Conservation (phyloP, 2,797 vertebrate genomes). For the Melanotaenia parkinsoni region DNA sequence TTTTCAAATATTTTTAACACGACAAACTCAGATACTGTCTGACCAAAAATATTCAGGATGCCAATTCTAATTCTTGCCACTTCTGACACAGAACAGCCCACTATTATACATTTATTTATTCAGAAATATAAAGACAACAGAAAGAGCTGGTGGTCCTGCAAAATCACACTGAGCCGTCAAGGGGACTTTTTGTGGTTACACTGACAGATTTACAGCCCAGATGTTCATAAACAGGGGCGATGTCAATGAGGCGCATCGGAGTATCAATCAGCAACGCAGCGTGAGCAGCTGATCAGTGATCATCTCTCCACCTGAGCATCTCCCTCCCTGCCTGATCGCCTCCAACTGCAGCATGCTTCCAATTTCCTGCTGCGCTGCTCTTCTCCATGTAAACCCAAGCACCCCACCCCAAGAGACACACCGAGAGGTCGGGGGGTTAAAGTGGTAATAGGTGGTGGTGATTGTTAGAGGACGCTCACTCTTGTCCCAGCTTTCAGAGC, state of each 20-base stretch:
- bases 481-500: constrained; percentile 64
- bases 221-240: constrained; percentile 64
- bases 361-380: constrained; percentile 65
- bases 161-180: constrained; percentile 53
- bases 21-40: constrained; percentile 2
- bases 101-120: constrained; percentile 55
- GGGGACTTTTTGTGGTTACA: constrained; percentile 66
- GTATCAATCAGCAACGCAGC: constrained; percentile 37
- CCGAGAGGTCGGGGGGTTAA: constrained; percentile 80
- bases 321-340: constrained; percentile 2
- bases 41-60: constrained; percentile 19
- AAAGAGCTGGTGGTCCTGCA: constrained; percentile 63
- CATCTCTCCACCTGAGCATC: constrained; percentile 60
- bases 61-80: constrained; percentile 20
- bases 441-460: constrained; percentile 82
- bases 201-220: constrained; percentile 71
- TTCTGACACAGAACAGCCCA: constrained; percentile 15
- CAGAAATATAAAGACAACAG: constrained; percentile 61
- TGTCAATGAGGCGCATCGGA: constrained; percentile 32
- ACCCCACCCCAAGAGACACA: constrained; percentile 54
- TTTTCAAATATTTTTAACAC: background rate
- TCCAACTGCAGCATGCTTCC: constrained; percentile 57
- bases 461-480: constrained; percentile 78
- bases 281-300: constrained; percentile 41
- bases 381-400: constrained; percentile 32